phyloP scores from a whole-genome alignment of 1,140 invertebrate species.

The Drosophila rhopaloa region DNA sequence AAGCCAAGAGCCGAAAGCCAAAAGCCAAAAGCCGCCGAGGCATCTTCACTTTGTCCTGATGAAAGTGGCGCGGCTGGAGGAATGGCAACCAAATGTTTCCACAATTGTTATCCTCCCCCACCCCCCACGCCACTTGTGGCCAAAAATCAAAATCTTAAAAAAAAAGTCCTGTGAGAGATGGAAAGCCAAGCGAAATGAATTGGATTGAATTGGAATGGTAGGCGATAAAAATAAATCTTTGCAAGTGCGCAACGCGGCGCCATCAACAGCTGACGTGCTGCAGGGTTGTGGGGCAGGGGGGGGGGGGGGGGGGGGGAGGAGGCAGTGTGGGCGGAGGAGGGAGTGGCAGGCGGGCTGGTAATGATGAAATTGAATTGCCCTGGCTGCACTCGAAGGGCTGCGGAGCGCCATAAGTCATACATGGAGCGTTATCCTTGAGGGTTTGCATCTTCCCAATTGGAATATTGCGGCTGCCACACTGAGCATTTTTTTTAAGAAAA shows the following conservation, averaged over 20 bases:
- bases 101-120: constrained; percentile 26
- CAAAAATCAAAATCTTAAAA: constrained; percentile 52
- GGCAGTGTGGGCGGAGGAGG: not conserved
- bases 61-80: constrained; percentile 35
- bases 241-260: constrained; percentile 72
- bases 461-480: constrained; percentile 13
- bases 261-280: constrained; percentile 73
- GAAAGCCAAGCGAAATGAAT: constrained; percentile 66
- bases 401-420: constrained; percentile 68
- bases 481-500: not conserved
- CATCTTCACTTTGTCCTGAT: constrained; percentile 49
- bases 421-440: constrained; percentile 75
- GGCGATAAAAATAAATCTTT: constrained; percentile 83
- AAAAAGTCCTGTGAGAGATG: constrained; percentile 32
- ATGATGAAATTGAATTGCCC: constrained; percentile 77
- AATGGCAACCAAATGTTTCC: constrained; percentile 55
- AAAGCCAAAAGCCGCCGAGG: constrained; percentile 14
- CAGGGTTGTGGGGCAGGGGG: not conserved
- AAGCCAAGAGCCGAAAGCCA: constrained; percentile 53
- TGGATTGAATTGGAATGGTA: constrained; percentile 82
- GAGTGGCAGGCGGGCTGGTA: constrained; percentile 16
- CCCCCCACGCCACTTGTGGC: constrained; percentile 40
- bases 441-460: constrained; percentile 24
- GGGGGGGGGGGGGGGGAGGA: not conserved
- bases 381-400: constrained; percentile 28